phyloP scores from a whole-genome alignment of 2,888 invertebrate species.

The Apodemia mormo region DNA sequence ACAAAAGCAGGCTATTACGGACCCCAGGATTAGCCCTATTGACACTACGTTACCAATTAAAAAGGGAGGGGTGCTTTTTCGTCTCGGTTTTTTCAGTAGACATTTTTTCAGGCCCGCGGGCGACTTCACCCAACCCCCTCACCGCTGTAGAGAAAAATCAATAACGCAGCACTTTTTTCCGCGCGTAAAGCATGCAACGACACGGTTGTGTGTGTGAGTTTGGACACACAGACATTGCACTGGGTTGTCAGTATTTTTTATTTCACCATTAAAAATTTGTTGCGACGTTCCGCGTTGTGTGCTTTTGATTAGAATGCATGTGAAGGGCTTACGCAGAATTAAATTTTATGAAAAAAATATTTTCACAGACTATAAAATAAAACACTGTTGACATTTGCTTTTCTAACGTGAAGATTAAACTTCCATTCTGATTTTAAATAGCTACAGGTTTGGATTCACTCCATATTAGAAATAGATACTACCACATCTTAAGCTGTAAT shows the following conservation, averaged over 20 bases:
- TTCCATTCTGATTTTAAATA: too few species aligned
- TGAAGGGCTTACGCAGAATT: slow-evolving; percentile 50
- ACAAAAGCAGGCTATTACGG: slow-evolving; percentile 77
- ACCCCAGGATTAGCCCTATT: slow-evolving; percentile 79
- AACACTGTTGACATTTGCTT: too few species aligned
- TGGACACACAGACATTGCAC: slow-evolving; percentile 57
- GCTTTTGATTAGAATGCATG: slow-evolving; percentile 65
- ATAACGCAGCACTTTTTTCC: slow-evolving; percentile 83
- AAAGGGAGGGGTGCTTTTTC: slow-evolving; percentile 81
- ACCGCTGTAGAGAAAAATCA: slow-evolving; percentile 80
- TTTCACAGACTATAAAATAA: not conserved
- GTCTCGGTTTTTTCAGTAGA: slow-evolving; percentile 82
- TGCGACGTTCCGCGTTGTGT: slow-evolving; percentile 48
- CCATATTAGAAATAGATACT: too few species aligned
- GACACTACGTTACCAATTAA: slow-evolving; percentile 82
- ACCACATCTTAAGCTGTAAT: too few species aligned
- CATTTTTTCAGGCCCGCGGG: slow-evolving; percentile 80
- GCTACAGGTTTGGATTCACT: too few species aligned
- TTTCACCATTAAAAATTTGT: slow-evolving; percentile 65
- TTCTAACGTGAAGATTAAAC: too few species aligned
- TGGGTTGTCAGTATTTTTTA: slow-evolving; percentile 69
- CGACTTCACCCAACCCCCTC: slow-evolving; percentile 56
- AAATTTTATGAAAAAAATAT: not conserved
- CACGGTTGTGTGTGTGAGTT: slow-evolving; percentile 56
- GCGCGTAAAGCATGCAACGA: slow-evolving; percentile 82